Conservation (phyloP, 2,113 vertebrate species). For the Hippocampus barbouri region DNA sequence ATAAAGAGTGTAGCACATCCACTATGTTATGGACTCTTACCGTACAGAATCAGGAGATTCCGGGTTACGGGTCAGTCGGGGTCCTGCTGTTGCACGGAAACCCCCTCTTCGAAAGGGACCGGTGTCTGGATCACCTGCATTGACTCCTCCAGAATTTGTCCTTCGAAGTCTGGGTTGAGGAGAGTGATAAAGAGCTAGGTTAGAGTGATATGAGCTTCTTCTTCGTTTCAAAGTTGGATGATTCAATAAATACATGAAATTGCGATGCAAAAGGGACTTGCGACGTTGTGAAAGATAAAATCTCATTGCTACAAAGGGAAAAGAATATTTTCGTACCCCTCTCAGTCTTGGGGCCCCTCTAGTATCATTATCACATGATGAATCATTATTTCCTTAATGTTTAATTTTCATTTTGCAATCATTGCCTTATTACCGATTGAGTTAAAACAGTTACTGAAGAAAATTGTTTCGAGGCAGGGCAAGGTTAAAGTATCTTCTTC, state of each 20-base stretch:
- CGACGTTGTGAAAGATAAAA: no score
- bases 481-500: not conserved
- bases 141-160: slow-evolving; percentile 89
- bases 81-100: slow-evolving; percentile 92
- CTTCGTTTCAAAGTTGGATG: not conserved
- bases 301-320: not conserved
- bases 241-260: not conserved
- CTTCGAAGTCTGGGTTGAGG: slow-evolving; percentile 79
- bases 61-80: slow-evolving; percentile 83
- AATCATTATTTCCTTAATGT: not conserved
- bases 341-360: not conserved
- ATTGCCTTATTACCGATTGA: not conserved
- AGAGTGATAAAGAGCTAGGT: not conserved
- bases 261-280: not conserved
- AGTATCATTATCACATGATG: not conserved
- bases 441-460: not conserved
- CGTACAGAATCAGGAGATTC: slow-evolving; percentile 68
- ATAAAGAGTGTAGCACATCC: no score
- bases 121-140: slow-evolving; percentile 78
- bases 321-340: not conserved
- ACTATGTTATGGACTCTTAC: slow-evolving; percentile 43
- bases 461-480: not conserved
- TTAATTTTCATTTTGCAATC: not conserved
- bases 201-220: not conserved
- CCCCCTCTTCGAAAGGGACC: slow-evolving; percentile 89